These are phyloP conservation scores for Antrozous pallidus DNA, from an alignment of 2,797 vertebrate genomes.

Conservation along the genomic window DNA sequence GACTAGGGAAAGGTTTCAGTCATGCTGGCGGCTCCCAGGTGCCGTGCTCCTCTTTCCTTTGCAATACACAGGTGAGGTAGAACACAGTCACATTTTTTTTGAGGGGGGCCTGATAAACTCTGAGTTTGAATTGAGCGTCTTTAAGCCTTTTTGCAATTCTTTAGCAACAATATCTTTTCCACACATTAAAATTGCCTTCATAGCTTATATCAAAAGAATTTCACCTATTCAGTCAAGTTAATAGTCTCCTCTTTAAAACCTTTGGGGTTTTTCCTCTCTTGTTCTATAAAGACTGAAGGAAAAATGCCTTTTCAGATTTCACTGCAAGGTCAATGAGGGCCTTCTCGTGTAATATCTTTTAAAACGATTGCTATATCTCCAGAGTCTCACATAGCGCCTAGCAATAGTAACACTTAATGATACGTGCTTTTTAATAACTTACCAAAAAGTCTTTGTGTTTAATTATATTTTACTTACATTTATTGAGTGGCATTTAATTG, in stretches of 20 bases:
- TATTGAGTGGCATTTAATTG: conserved; percentile 28
- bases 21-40: conserved; percentile 41
- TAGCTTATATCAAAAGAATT: conserved; percentile 13
- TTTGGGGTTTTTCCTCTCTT: conserved; percentile 30
- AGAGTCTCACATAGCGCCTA: not conserved
- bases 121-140: conserved; percentile 67
- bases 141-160: conserved; percentile 65
- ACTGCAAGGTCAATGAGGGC: not conserved
- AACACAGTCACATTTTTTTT: conserved; percentile 50
- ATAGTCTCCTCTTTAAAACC: not conserved
- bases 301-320: not conserved
- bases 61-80: conserved; percentile 60
- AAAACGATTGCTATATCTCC: not conserved
- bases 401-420: not conserved
- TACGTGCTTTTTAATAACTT: not conserved
- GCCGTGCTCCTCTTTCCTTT: conserved; percentile 39
- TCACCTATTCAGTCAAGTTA: not conserved
- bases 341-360: not conserved
- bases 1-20: conserved; percentile 34
- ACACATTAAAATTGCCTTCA: conserved; percentile 46
- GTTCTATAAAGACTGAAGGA: not conserved
- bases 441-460: not conserved
- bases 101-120: conserved; percentile 50
- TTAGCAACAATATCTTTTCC: conserved; percentile 68
- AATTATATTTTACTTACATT: not conserved